phyloP scores from a whole-genome alignment of 2,113 vertebrate species.

The Bos indicus region DNA sequence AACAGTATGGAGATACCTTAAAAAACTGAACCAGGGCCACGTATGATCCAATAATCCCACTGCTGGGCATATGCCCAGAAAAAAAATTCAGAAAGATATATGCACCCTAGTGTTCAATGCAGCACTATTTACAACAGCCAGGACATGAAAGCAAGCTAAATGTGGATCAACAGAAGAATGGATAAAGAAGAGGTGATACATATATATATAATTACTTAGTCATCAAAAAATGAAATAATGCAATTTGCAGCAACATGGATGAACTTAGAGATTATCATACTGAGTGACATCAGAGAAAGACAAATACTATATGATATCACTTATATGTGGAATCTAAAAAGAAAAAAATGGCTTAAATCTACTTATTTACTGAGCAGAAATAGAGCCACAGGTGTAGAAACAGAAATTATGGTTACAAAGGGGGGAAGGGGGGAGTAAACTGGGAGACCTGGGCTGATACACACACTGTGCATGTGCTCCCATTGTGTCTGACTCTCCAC shows the following conservation, averaged over 20 bases:
- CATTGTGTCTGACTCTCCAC: neutral
- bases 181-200: neutral
- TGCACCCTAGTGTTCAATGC: neutral
- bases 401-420: neutral
- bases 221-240: neutral
- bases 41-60: neutral
- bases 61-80: neutral
- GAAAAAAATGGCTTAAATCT: neutral
- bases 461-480: neutral
- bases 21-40: neutral
- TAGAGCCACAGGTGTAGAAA: neutral
- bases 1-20: neutral
- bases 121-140: neutral
- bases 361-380: neutral
- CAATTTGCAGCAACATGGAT: neutral
- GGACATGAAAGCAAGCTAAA: neutral
- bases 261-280: neutral
- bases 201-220: neutral
- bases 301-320: neutral
- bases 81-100: neutral
- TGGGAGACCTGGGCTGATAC: neutral
- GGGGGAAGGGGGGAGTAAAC: accelerated
- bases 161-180: neutral
- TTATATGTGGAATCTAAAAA: neutral
- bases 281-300: neutral